These are phyloP conservation scores for Cyaniris semiargus DNA, from an alignment of 2,888 invertebrate genomes.

Conservation along the genomic window DNA sequence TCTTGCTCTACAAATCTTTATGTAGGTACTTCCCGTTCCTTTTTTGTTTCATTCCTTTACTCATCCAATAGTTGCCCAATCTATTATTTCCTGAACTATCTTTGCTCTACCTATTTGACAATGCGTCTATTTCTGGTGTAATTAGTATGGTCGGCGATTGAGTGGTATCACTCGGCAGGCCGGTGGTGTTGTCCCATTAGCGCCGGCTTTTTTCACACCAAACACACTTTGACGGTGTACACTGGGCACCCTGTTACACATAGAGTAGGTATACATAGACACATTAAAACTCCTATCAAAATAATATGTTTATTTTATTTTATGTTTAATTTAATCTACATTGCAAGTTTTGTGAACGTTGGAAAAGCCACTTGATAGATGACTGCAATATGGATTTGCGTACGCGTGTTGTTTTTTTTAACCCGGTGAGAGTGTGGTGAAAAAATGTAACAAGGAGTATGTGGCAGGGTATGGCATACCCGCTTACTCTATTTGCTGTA, in stretches of 20 bases:
- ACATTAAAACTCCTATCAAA: neutral
- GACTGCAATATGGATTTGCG: too few relatives aligned
- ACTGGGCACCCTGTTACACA: conserved; percentile 44
- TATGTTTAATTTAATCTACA: too few relatives aligned
- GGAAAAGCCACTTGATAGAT: too few relatives aligned
- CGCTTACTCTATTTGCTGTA: too few relatives aligned
- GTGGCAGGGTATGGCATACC: too few relatives aligned
- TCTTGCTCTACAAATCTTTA: too few relatives aligned
- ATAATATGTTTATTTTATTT: neutral
- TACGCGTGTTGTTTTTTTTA: too few relatives aligned
- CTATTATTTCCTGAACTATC: neutral
- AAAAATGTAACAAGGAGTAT: too few relatives aligned
- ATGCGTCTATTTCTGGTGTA: conserved; percentile 6
- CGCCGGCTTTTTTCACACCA: conserved; percentile 45
- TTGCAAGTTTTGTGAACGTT: too few relatives aligned
- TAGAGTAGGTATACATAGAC: conserved; percentile 38
- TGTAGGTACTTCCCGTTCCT: neutral
- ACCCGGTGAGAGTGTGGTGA: too few relatives aligned
- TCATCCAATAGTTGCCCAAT: neutral
- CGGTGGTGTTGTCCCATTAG: conserved; percentile 43
- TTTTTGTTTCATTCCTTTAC: too few relatives aligned
- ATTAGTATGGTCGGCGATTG: conserved; percentile 4
- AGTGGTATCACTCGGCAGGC: conserved; percentile 3
- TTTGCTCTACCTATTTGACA: neutral
- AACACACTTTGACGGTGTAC: conserved; percentile 44